Evolutionary conservation across 2,113 vertebrate genomes (phyloP), one percentile per base, ranked within the genome.

Genomic region (Hoplias malabaricus): DNA sequence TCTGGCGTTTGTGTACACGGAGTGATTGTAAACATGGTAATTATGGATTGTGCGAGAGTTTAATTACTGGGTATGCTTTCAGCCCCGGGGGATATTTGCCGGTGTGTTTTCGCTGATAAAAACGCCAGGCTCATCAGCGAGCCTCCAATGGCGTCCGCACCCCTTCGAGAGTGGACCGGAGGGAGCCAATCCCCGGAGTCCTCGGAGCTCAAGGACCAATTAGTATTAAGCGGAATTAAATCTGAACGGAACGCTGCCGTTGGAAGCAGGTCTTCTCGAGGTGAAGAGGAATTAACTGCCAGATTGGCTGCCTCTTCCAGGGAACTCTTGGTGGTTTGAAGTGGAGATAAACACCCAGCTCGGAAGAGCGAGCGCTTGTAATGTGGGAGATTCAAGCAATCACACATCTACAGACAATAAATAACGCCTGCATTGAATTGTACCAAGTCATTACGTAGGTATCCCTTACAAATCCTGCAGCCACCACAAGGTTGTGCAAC

Each of bases 11-110:
- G 85, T 84, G 84, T 87, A 88, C 78, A 84, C 85, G 80, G 87
- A 86, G 89, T 87, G 88, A 93, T 90, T 92, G 93, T 93, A 93
- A 93, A 93, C 93, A 93, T 85, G 88, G 90, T 91, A 93, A 93
- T 93, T 93, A 93, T 90, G 93, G 93, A 92, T 93, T 91, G 90
- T 90, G 90, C 82, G 88, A 83, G 88, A 92, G 89, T 53, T 93
- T 93, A 93, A 93, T 93, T 93, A 93, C 89, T 88, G 91, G 88
- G 84, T 88, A 87, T 86, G 86, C 83, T 77, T 84, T 42, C 67
- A 73, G 87, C 86, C 91, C 85, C 80, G 62, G 84, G 91, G 92
- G 89, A 87, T 79, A 85, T 88, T 88, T 87, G 89, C 83, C 78
- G 83, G 90, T 90, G 89, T 93, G 92, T 85, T 88, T 87, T 65